Evolutionary conservation across 2,113 vertebrate genomes (phyloP).

Genomic region (Colinus virginianus): DNA sequence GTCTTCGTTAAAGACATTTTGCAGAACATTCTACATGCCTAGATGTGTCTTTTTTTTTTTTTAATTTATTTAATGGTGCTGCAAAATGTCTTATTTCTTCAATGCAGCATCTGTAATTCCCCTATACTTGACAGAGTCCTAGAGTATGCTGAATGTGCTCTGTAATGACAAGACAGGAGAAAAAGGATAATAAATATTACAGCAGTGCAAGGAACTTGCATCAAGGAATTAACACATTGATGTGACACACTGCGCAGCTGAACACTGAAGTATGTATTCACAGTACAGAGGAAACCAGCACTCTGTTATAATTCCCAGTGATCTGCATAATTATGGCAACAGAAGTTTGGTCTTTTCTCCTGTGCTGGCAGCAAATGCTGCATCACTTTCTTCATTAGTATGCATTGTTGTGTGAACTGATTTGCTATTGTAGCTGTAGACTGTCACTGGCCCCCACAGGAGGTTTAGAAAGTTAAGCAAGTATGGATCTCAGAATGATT

Average conservation of each 20-base stretch:
- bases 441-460: conserved; percentile 32
- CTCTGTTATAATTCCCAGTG: conserved; percentile 7
- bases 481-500: conserved; percentile 40
- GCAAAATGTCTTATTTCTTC: conserved; percentile 10
- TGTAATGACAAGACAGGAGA: background rate
- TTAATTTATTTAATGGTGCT: background rate
- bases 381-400: conserved; percentile 57
- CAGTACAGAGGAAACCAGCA: background rate
- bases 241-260: background rate
- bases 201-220: conserved; percentile 19
- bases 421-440: conserved; percentile 20
- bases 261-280: background rate
- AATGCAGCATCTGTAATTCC: conserved; percentile 13
- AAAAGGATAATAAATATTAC: background rate
- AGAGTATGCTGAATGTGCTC: background rate
- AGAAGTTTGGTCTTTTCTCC: conserved; percentile 19
- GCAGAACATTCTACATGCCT: background rate
- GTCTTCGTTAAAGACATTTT: conserved; percentile 21
- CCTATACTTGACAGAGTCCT: background rate
- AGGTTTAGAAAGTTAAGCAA: conserved; percentile 43
- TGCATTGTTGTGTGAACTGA: conserved; percentile 38
- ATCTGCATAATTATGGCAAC: conserved; percentile 47
- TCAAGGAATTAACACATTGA: conserved; percentile 21
- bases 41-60: background rate
- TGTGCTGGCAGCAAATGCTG: conserved; percentile 3